Evolutionary conservation across 2,888 invertebrate genomes (phyloP).

Genomic region (Belgica antarctica): DNA sequence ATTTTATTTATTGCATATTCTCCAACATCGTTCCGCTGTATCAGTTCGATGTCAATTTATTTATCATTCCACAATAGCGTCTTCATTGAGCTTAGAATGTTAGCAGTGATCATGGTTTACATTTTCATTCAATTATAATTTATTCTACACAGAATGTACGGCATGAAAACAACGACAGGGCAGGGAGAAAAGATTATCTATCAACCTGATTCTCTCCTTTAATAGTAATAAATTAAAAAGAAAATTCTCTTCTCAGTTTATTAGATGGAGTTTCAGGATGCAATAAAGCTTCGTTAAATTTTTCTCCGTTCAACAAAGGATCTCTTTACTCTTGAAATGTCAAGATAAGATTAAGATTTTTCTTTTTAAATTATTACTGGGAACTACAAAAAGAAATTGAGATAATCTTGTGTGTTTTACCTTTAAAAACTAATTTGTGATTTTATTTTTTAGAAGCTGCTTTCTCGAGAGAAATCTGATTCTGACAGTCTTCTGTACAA

Average conservation of each 20-base stretch:
- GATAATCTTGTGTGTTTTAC: no score
- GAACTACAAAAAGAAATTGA: no score
- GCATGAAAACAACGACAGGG: no score
- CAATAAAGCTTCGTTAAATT: neutral
- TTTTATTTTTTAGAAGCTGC: no score
- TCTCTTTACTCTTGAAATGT: neutral
- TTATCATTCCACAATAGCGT: constrained; percentile 17
- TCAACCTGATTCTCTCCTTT: neutral
- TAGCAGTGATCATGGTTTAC: constrained; percentile 25
- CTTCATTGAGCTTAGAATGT: neutral
- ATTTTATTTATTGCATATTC: constrained; percentile 11
- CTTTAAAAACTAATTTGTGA: no score
- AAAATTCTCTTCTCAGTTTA: neutral
- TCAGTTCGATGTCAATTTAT: constrained; percentile 19
- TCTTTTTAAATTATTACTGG: no score
- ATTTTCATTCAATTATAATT: constrained; percentile 41
- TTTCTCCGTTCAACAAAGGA: neutral
- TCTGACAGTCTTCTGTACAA: no score
- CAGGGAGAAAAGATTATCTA: neutral
- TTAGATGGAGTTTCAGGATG: neutral
- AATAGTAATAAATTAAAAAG: constrained; percentile 39
- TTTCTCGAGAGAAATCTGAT: no score
- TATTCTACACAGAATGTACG: no score
- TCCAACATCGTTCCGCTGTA: neutral
- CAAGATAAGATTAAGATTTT: no score